Evolutionary conservation across 2,888 invertebrate genomes (phyloP), one percentile per base, ranked within the genome.

Genomic region (Tetragnatha montana): DNA sequence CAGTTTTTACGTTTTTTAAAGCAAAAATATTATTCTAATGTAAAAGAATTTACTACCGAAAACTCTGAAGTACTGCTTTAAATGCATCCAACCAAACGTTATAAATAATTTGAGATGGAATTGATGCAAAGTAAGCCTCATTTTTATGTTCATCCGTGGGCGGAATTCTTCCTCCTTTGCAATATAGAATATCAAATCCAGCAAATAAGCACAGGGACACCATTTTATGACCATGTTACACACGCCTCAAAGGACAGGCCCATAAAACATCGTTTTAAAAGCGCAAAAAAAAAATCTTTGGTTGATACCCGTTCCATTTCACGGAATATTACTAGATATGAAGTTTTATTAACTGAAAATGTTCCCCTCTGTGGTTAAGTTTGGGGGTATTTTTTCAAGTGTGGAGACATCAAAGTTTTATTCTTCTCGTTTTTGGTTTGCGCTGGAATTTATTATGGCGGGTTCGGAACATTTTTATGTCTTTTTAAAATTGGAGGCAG

Each of bases 291-390:
- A 35, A 35, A 35, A 35, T 35, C 1, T 35, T 35, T 50, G 73
- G n/a, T 60, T 74, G 60, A 60, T 82, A 21, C 49, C n/a, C 73
- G 49, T 21, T 22, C 74, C 73, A 17, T 49, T 50, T 76, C 17
- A 49, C 50, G 19, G 17, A 76, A 21, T 17, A 76, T 50, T 76
- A 76, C 76, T 76, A 50, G 73, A 35, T 17, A 50, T 50, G 50
- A 49, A 68, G 60, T 82, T 82, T 82, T 82, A 82, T 82, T 82
- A 82, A 82, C 82, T 73, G 74, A 82, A 82, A 82, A 73, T 60
- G 73, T 82, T 73, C 35, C 74, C 74, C 22, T 12, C 22, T 35
- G 73, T 35, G 73, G 82, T 82, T 74, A 74, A 74, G 82, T 51
- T 73, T 35, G 35, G 73, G 60, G 74, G 8, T 22, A 51, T 74